A percentile compares a stretch with the other conserved stretches of the same genome.
Evolutionary conservation across 2,888 invertebrate species (phyloP).

Genomic region (Glaucopsyche alexis): DNA sequence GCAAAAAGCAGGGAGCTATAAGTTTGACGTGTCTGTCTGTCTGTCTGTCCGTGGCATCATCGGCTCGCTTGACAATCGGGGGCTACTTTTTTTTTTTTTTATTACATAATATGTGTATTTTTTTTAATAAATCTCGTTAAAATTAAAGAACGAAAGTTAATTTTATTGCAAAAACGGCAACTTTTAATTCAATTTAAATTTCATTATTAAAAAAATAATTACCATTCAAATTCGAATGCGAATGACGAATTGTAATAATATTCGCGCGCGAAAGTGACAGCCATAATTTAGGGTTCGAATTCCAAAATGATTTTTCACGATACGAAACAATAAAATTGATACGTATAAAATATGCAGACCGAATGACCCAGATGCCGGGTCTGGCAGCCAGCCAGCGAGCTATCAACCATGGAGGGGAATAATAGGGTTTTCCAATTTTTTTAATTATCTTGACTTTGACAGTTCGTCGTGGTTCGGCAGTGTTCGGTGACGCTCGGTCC

Average conservation of each 20-base stretch:
- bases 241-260: background rate
- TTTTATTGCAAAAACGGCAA: background rate
- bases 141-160: background rate
- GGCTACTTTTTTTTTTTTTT: too few relatives aligned
- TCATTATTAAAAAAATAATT: background rate
- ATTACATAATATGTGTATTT: too few relatives aligned
- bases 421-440: constrained; percentile 65
- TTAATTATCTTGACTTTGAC: constrained; percentile 72
- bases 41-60: too few relatives aligned
- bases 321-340: constrained; percentile 45
- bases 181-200: background rate
- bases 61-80: too few relatives aligned
- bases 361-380: constrained; percentile 66
- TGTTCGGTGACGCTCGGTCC: constrained; percentile 42
- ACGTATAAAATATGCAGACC: constrained; percentile 48
- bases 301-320: constrained; percentile 39
- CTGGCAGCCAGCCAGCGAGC: constrained; percentile 65
- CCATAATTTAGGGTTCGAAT: constrained; percentile 31
- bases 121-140: too few relatives aligned
- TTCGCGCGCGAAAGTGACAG: constrained; percentile 15
- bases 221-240: background rate
- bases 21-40: too few relatives aligned
- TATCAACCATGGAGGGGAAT: constrained; percentile 63
- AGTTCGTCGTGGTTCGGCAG: constrained; percentile 45
- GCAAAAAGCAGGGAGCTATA: too few relatives aligned